These are phyloP conservation scores for Corydoras sp. DNA, from an alignment of 2,113 vertebrate genomes.

Conservation along the genomic window DNA sequence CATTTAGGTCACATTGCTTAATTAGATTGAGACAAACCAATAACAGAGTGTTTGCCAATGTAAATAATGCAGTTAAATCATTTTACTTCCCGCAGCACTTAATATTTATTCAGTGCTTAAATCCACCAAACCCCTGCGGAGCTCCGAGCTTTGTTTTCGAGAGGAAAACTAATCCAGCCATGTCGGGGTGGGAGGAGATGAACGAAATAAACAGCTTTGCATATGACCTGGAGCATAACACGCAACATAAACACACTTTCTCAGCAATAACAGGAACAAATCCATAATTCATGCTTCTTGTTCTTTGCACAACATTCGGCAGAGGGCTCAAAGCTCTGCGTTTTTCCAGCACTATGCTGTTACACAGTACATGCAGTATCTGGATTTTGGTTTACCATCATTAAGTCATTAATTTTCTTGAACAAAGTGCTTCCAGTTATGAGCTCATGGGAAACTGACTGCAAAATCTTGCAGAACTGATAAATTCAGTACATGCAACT, in stretches of 20 bases:
- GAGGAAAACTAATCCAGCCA: constrained; percentile 6
- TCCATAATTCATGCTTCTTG: not conserved
- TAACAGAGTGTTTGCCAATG: not conserved
- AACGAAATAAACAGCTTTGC: not conserved
- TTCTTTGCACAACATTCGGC: too few relatives aligned
- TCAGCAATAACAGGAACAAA: not conserved
- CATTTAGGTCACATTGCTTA: constrained; percentile 11
- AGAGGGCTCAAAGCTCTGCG: not conserved
- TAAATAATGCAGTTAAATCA: not conserved
- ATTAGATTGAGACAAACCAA: not conserved
- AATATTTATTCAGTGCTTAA: constrained; percentile 10
- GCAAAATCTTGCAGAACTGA: too few relatives aligned
- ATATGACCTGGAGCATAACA: not conserved
- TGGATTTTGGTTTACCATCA: too few relatives aligned
- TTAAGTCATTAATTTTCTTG: not conserved
- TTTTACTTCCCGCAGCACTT: not conserved
- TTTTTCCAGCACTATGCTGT: too few relatives aligned
- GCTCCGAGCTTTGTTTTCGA: not conserved
- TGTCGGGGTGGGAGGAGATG: not conserved
- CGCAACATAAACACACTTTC: not conserved
- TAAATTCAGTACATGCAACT: too few relatives aligned
- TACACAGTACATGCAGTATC: too few relatives aligned
- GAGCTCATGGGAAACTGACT: too few relatives aligned
- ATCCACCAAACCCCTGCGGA: not conserved
- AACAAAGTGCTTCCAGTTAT: too few relatives aligned